These are phyloP conservation scores for Cyphomyrus plagiostoma DNA, from an alignment of 2,113 vertebrate species.

Conservation along the genomic window DNA sequence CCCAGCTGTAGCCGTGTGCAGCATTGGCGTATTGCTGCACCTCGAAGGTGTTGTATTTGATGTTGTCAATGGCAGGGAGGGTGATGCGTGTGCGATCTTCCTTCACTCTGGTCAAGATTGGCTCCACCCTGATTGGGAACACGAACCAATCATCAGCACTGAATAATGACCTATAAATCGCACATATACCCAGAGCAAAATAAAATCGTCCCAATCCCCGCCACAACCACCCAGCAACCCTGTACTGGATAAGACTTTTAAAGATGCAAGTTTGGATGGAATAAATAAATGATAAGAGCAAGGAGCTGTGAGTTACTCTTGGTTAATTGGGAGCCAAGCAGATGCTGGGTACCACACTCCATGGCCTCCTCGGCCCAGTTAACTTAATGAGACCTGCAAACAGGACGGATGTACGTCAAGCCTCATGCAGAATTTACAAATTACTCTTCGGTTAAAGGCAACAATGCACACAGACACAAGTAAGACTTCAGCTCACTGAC, in stretches of 20 bases:
- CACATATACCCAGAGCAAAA: too few relatives aligned
- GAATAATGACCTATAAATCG: too few relatives aligned
- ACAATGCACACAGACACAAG: neutral
- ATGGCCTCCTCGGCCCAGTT: neutral
- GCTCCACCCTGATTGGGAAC: slow-evolving; percentile 73
- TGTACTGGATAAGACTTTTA: neutral
- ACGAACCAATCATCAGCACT: neutral
- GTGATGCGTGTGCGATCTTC: slow-evolving; percentile 86
- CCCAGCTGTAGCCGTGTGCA: slow-evolving; percentile 97
- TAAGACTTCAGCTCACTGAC: neutral
- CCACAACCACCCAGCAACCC: neutral
- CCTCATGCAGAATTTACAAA: neutral
- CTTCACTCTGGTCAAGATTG: slow-evolving; percentile 79
- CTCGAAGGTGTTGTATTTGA: slow-evolving; percentile 93
- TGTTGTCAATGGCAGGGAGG: slow-evolving; percentile 93
- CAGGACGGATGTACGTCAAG: neutral
- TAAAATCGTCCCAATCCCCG: neutral
- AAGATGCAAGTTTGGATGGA: neutral
- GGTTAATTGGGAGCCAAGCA: neutral
- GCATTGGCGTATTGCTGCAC: slow-evolving; percentile 95
- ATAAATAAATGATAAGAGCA: neutral
- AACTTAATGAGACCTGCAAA: neutral
- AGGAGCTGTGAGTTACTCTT: neutral
- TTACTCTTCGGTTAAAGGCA: neutral
- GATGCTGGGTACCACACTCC: neutral